phyloP scores from a whole-genome alignment of 2,888 invertebrate species.

The Leucophenga maculata region DNA sequence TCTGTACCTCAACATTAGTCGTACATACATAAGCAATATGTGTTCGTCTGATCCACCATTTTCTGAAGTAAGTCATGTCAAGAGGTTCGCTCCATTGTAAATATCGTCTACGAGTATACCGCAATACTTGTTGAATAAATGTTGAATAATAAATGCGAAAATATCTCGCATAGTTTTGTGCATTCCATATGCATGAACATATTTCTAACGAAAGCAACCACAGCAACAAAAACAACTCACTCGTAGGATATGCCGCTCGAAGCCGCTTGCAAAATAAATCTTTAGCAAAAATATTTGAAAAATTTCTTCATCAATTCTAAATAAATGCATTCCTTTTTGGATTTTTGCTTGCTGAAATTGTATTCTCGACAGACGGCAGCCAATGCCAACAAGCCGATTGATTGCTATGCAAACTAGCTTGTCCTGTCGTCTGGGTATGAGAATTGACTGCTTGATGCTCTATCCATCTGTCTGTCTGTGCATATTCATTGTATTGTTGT shows the following conservation, averaged over 20 bases:
- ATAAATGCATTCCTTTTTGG: neutral
- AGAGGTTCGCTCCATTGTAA: neutral
- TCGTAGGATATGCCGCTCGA: neutral
- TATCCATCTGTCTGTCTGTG: no score
- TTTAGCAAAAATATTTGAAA: neutral
- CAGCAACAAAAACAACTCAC: no score
- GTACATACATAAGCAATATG: neutral
- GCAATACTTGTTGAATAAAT: constrained; percentile 55
- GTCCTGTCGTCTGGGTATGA: no score
- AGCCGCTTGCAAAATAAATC: neutral
- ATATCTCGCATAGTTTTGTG: constrained; percentile 28
- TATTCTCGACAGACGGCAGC: no score
- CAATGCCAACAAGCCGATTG: no score
- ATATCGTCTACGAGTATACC: no score
- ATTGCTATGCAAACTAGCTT: no score
- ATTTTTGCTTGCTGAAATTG: no score
- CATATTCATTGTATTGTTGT: no score
- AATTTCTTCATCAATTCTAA: neutral
- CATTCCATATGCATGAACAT: neutral
- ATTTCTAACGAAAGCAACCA: neutral
- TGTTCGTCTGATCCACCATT: neutral
- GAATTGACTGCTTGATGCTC: no score
- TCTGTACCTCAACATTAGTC: neutral
- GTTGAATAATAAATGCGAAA: constrained; percentile 43
- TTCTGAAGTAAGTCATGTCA: neutral